Evolutionary conservation across 2,888 invertebrate species (phyloP), one percentile per base, ranked within the genome.

Genomic region (Thereva unica): DNA sequence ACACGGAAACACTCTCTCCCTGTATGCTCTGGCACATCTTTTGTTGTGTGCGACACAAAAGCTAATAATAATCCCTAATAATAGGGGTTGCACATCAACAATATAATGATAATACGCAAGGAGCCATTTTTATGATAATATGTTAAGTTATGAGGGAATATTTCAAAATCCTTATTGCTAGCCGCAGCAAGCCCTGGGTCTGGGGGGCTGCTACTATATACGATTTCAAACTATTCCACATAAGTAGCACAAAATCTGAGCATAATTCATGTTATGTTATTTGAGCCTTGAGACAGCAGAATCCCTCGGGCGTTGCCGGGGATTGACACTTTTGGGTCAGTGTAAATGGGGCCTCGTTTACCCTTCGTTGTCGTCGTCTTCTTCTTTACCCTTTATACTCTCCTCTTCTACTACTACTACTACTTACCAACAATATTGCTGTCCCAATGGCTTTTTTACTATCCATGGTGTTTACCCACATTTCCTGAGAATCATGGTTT

Each of bases 401-500:
- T 23, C 23, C 23, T 23, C 23, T 23, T 2, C 23, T 23, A 23
- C 23, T 23, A 23, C 23, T 41, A 34, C 3, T 1, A 34, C 9
- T 61, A 75, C 78, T 78, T 74, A 78, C 78, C 77, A 77, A 71
- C 69, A 78, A 74, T 73, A 78, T 64, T 67, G 67, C 73, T 72
- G 73, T 72, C 72, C 73, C 68, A 67, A 71, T 72, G 69, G 73
- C 74, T 73, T 75, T 74, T 71, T 73, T 73, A 71, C 50, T 61
- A 35, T 75, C 73, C 78, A 78, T 78, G 55, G 70, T 73, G 75
- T 77, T 76, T 76, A 77, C 76, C 76, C 76, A 74, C 75, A 76
- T 77, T 75, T 77, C 77, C 76, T 75, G 73, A 76, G 75, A 76
- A 77, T 78, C 78, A 78, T 78, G 76, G 73, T 75, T 76, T 74